Evolutionary conservation across 2,797 vertebrate species (phyloP).

Genomic region (Petrocephalus sullivani): DNA sequence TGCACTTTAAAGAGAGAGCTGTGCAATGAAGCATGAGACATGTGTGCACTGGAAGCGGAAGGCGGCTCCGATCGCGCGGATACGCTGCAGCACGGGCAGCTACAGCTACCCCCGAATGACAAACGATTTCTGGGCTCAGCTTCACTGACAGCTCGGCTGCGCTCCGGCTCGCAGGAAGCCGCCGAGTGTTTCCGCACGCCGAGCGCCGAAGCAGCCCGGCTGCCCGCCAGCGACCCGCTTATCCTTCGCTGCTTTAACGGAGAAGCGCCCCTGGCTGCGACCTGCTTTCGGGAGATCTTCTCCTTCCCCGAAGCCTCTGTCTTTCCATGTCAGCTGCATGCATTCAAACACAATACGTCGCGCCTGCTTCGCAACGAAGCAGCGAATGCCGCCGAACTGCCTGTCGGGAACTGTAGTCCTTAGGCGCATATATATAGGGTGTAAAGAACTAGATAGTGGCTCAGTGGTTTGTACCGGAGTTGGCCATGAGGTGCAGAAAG

Average conservation of each 20-base stretch:
- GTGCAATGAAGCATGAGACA: not conserved
- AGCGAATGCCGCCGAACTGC: not conserved
- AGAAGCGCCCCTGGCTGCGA: not conserved
- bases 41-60: not conserved
- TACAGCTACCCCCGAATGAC: not conserved
- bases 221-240: not conserved
- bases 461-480: not conserved
- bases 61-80: not conserved
- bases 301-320: not conserved
- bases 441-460: not conserved
- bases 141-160: not conserved
- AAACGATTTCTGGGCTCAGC: not conserved
- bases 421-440: too few species aligned
- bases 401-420: constrained; percentile 23
- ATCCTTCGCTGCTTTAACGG: not conserved
- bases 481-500: too few species aligned
- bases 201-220: not conserved
- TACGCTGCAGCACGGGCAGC: not conserved
- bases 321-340: not conserved
- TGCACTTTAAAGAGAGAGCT: not conserved
- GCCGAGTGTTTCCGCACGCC: not conserved
- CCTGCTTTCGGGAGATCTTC: not conserved
- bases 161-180: not conserved
- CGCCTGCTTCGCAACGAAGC: not conserved
- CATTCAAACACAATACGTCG: not conserved